Conservation (phyloP, 2,113 vertebrate genomes). For the Phycodurus eques region DNA sequence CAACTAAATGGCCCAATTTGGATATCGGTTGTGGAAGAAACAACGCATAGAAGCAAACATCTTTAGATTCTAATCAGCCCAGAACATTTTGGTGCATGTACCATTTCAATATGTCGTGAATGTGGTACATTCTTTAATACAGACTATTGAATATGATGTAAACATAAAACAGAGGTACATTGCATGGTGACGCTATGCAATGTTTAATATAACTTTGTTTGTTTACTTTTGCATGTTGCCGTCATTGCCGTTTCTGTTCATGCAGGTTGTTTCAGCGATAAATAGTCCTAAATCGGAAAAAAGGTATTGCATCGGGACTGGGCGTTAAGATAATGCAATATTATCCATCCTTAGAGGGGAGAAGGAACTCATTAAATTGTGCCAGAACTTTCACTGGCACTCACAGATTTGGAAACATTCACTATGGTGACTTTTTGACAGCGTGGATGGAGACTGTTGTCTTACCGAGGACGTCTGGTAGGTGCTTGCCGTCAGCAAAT, state of each 20-base stretch:
- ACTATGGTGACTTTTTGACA: slow-evolving; percentile 29
- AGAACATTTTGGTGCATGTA: neutral
- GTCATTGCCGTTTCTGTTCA: too few relatives aligned
- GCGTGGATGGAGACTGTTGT: slow-evolving; percentile 52
- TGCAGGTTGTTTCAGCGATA: neutral
- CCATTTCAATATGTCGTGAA: neutral
- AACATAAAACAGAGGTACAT: neutral
- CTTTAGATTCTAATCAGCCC: too few relatives aligned
- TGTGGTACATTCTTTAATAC: neutral
- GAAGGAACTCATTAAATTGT: neutral
- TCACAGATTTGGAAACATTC: neutral
- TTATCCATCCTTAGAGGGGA: neutral
- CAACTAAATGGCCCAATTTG: too few relatives aligned
- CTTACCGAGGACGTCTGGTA: slow-evolving; percentile 83
- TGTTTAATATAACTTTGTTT: neutral
- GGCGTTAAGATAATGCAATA: neutral
- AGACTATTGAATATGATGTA: neutral
- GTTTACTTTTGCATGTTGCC: neutral
- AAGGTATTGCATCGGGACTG: neutral
- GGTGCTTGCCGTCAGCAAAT: slow-evolving; percentile 84
- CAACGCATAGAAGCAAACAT: too few relatives aligned
- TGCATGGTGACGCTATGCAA: neutral
- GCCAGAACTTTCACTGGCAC: neutral
- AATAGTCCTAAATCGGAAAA: neutral
- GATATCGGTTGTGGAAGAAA: too few relatives aligned